Evolutionary conservation across 2,113 vertebrate genomes (phyloP), one percentile per base, ranked within the genome.

Genomic region (Lophotis ruficrista): DNA sequence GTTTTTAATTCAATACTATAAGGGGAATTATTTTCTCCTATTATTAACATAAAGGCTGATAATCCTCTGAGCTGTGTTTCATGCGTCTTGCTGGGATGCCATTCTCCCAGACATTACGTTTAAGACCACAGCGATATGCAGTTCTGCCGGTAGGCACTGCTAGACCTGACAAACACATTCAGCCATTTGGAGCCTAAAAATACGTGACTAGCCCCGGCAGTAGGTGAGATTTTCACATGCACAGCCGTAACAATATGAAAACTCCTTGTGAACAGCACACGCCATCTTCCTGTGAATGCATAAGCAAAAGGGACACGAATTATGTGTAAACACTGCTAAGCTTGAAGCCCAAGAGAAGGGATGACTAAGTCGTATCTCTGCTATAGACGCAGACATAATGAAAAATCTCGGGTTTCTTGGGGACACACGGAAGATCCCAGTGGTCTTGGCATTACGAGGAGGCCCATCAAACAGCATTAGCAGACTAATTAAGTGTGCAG

Each of bases 401-500:
- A 87, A 88, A 93, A 96, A 83, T 65, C 90, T 76, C 83, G 47
- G 92, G 80, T 92, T 96, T 96, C 95, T 62, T 81, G 54, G 95
- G 96, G 88, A 95, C 81, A 75, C 75, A 38, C 27, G 61, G 76
- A 83, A 90, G 91, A 71, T 96, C 96, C 96, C 96, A 94, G 64
- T 83, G 87, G 89, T 89, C 87, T 62, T 66, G 54, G 78, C 88
- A 92, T 92, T 96, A 94, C 3, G 12, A 91, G 80, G 65, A 94
- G 85, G 73, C 83, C 87, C 75, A 95, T 94, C 92, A 95, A 97
- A 86, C 83, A 79, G 96, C 94, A 94, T 97, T 96, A 97, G 86
- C 60, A 65, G 83, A 57, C 77, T 97, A 96, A 97, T 97, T 97
- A 94, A 95, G 89, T 95, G 90, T 91, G 93, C 89, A 88, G 94